Evolutionary conservation across 1,140 invertebrate species (phyloP).

Genomic region (Trichonephila inaurata): DNA sequence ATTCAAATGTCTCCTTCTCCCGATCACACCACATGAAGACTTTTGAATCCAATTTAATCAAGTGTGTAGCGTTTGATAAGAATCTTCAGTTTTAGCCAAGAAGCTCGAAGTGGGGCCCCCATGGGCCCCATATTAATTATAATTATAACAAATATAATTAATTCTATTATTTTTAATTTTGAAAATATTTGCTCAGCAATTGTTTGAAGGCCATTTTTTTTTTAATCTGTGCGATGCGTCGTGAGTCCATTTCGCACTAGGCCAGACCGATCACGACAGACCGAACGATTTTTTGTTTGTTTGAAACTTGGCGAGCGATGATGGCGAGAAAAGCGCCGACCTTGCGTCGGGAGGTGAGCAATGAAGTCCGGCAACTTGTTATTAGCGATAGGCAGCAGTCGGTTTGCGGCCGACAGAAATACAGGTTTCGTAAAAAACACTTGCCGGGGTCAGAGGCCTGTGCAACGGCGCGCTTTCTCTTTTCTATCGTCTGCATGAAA

Average conservation of each 20-base stretch:
- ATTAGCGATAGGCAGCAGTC: slow-evolving; percentile 60
- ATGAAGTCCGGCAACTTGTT: slow-evolving; percentile 71
- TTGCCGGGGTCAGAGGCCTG: slow-evolving; percentile 71
- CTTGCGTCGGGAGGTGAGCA: slow-evolving; percentile 31
- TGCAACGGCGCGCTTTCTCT: slow-evolving; percentile 26
- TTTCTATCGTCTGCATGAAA: slow-evolving; percentile 20
- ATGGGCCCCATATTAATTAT: too few relatives aligned
- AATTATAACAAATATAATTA: too few relatives aligned
- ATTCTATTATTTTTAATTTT: too few relatives aligned
- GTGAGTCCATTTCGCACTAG: neutral
- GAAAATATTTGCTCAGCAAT: too few relatives aligned
- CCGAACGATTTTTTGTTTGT: slow-evolving; percentile 29
- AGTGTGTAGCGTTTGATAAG: too few relatives aligned
- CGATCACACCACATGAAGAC: too few relatives aligned
- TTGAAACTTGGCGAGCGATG: slow-evolving; percentile 39
- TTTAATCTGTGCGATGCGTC: too few relatives aligned
- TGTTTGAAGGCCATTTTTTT: too few relatives aligned
- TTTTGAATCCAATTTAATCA: too few relatives aligned
- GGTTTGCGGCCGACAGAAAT: slow-evolving; percentile 57
- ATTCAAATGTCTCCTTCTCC: too few relatives aligned
- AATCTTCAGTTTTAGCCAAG: too few relatives aligned
- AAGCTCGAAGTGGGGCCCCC: too few relatives aligned
- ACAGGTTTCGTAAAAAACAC: slow-evolving; percentile 66
- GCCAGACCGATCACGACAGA: slow-evolving; percentile 32
- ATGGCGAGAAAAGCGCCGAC: slow-evolving; percentile 39